Base-by-base conservation (phyloP, 2,113 vertebrate species). In the Psittacus erithacus region DNA sequence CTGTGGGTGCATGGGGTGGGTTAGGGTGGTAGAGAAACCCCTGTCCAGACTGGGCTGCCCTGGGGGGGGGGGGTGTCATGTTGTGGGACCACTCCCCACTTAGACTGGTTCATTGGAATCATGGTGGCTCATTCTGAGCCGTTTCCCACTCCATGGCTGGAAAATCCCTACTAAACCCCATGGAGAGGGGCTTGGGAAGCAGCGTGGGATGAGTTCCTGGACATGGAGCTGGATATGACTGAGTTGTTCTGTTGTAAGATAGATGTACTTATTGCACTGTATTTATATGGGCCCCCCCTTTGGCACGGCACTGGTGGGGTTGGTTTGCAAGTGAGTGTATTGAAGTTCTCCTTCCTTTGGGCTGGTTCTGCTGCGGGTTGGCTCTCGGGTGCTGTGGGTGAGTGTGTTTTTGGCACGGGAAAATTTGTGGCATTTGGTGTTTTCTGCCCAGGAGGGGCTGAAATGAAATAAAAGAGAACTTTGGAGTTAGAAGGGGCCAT, bases 261-360 rank as follows among this genome's bases (percentile, higher is more conserved):
- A 46, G 13, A 33, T 59, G 60, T 94, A 86, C 92, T 94, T 83
- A 64, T 96, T 97, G 95, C 95, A 97, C 94, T 96, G 87, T 97
- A 97, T 97, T 97, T 97, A 95, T 97, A 74, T 0, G 14, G 41
- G 49, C 9, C 27, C 44, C 63, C n/a, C 3, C 31, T 50, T 65
- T 4, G 18, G 75, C 29, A 8, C 3, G 2, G 87, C 1, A 24
- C 50, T 53, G 75, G 59, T 0, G 2, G 31, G 44, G 69, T 38
- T 18, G 69, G 10, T 55, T 75, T 90, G 43, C 28, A 49, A 38
- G 13, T 0, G 29, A 47, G 18, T 35, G 13, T 94, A 91, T 94
- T 96, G 93, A 93, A 95, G 25, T 77, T 88, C 57, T 82, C 60
- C 71, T 79, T 76, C 39, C 70, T 74, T 1, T 60, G 78, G 59